A percentile compares a stretch with the other conserved stretches of the same genome.
Evolutionary conservation across 2,888 invertebrate species (phyloP).

Genomic region (Drosophila cracens): DNA sequence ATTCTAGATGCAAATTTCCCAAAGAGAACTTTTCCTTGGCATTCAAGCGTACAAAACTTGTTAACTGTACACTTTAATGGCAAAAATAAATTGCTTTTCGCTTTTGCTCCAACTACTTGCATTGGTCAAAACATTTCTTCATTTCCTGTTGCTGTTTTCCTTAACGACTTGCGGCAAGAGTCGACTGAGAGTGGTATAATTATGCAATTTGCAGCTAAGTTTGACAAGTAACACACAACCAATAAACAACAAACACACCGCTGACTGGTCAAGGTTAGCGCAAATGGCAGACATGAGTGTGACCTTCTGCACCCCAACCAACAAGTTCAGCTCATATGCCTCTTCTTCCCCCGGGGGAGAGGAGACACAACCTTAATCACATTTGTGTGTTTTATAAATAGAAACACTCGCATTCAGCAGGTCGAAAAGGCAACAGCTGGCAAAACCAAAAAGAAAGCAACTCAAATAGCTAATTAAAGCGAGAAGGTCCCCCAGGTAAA

Average conservation of each 20-base stretch:
- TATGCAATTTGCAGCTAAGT: conserved; percentile 52
- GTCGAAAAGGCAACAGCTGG: conserved; percentile 47
- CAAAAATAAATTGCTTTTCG: conserved; percentile 4
- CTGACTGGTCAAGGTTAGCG: conserved; percentile 66
- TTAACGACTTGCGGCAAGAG: conserved; percentile 25
- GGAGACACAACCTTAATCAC: conserved; percentile 7
- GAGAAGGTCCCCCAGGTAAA: conserved; percentile 24
- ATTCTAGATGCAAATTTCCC: not conserved
- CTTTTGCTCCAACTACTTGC: conserved; percentile 5
- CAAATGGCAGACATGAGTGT: conserved; percentile 59
- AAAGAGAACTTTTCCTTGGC: conserved; percentile 3
- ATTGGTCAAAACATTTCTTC: conserved; percentile 4
- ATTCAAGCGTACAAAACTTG: not conserved
- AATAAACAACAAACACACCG: conserved; percentile 1
- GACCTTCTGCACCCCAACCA: conserved; percentile 33
- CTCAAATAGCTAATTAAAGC: conserved; percentile 75
- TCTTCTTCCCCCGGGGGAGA: not conserved
- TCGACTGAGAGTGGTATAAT: conserved; percentile 23
- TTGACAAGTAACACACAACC: conserved; percentile 23
- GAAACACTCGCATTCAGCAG: conserved; percentile 15
- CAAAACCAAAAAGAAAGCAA: conserved; percentile 23
- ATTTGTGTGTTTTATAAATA: conserved; percentile 39
- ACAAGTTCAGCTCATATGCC: conserved; percentile 1
- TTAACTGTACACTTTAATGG: not conserved
- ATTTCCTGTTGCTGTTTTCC: conserved; percentile 30